These are phyloP conservation scores for Drosophila monieri DNA, from an alignment of 2,888 invertebrate species.

Conservation along the genomic window DNA sequence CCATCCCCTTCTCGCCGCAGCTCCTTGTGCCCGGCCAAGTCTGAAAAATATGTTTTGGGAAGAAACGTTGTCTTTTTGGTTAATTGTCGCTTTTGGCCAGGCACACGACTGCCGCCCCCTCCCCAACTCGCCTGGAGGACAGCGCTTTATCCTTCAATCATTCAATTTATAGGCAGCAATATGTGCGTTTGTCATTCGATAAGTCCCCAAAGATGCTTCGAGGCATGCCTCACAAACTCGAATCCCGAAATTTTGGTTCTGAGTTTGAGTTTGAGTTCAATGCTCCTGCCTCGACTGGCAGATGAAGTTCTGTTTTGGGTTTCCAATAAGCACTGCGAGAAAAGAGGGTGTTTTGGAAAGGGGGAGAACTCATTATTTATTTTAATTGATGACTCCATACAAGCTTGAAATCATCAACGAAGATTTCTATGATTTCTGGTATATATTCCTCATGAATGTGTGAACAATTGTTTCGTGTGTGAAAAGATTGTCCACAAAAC, in stretches of 20 bases:
- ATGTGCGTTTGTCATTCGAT: slow-evolving; percentile 47
- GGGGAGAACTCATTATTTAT: too few relatives aligned
- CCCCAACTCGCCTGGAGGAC: not conserved
- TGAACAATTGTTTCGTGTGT: not conserved
- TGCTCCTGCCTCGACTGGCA: slow-evolving; percentile 53
- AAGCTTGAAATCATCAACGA: too few relatives aligned
- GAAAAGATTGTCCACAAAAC: slow-evolving; percentile 52
- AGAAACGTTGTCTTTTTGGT: slow-evolving; percentile 35
- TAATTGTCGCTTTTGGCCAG: slow-evolving; percentile 62
- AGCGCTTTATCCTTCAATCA: slow-evolving; percentile 60
- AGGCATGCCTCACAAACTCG: slow-evolving; percentile 41
- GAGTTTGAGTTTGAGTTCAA: slow-evolving; percentile 54
- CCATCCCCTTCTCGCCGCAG: slow-evolving; percentile 1
- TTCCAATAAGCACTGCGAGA: slow-evolving; percentile 13
- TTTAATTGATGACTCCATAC: too few relatives aligned
- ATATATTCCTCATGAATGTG: not conserved
- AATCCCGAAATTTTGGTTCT: slow-evolving; percentile 8
- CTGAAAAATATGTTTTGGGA: slow-evolving; percentile 7
- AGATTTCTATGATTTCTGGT: too few relatives aligned
- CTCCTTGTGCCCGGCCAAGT: slow-evolving; percentile 7
- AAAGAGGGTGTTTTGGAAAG: not conserved
- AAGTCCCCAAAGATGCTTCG: slow-evolving; percentile 45
- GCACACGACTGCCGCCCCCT: slow-evolving; percentile 36
- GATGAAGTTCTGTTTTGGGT: slow-evolving; percentile 59
- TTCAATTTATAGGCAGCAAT: slow-evolving; percentile 54